These are phyloP conservation scores for Andricus quercusramuli DNA, from an alignment of 2,888 invertebrate genomes.

Conservation along the genomic window DNA sequence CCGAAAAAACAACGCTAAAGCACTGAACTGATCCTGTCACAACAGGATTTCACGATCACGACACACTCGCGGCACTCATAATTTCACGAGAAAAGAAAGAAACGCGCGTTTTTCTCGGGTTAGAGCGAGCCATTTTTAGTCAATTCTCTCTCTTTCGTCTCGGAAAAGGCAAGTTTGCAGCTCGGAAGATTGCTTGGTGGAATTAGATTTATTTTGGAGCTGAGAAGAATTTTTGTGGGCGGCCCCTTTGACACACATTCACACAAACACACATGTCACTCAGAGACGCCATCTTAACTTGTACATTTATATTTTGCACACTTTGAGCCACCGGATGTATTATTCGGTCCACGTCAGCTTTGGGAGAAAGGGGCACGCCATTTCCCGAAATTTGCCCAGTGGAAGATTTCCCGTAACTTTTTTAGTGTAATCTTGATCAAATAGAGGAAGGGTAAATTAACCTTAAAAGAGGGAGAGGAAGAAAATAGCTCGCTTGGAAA, in stretches of 20 bases:
- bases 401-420: slow-evolving; percentile 40
- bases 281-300: slow-evolving; percentile 19
- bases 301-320: slow-evolving; percentile 6
- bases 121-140: slow-evolving; percentile 25
- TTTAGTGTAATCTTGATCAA: slow-evolving; percentile 9
- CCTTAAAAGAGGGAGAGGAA: slow-evolving; percentile 43
- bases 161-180: slow-evolving; percentile 21
- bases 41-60: slow-evolving; percentile 24
- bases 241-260: slow-evolving; percentile 13
- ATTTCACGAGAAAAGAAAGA: not conserved
- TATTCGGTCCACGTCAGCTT: slow-evolving; percentile 67
- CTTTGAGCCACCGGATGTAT: not conserved
- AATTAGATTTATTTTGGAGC: not conserved
- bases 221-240: not conserved
- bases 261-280: not conserved
- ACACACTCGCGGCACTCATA: slow-evolving; percentile 39
- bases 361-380: slow-evolving; percentile 56
- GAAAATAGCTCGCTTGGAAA: slow-evolving; percentile 49
- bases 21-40: slow-evolving; percentile 27
- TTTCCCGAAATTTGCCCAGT: slow-evolving; percentile 56
- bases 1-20: slow-evolving; percentile 36
- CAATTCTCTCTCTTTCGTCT: slow-evolving; percentile 56
- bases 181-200: slow-evolving; percentile 30
- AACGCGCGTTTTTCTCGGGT: slow-evolving; percentile 30
- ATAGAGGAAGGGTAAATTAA: not conserved